Conservation (phyloP, 2,113 vertebrate genomes). For the Lontra canadensis region DNA sequence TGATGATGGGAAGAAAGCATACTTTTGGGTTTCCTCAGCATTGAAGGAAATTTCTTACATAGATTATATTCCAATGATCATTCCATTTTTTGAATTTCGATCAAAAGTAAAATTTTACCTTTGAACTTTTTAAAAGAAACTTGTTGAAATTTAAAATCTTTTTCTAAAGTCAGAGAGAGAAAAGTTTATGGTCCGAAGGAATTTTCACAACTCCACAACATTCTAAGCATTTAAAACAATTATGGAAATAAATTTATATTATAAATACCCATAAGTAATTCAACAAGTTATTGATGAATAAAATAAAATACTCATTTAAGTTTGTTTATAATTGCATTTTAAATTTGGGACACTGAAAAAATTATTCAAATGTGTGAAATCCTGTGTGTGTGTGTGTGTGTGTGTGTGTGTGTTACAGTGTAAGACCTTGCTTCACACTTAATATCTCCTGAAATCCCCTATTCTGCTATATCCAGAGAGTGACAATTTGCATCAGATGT, state of each 20-base stretch:
- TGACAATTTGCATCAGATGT: background rate
- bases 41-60: background rate
- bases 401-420: background rate
- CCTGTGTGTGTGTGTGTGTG: background rate
- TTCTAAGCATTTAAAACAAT: background rate
- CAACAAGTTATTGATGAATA: background rate
- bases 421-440: background rate
- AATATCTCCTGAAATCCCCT: background rate
- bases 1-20: constrained; percentile 45
- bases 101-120: constrained; percentile 48
- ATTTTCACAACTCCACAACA: background rate
- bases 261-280: background rate
- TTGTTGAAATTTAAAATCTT: constrained; percentile 55
- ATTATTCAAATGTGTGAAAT: background rate
- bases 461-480: background rate
- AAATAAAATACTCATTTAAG: background rate
- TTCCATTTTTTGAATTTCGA: constrained; percentile 28
- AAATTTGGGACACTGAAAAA: background rate
- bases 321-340: background rate
- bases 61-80: constrained; percentile 1
- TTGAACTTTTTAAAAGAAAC: constrained; percentile 7
- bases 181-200: constrained; percentile 17
- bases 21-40: background rate
- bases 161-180: constrained; percentile 18
- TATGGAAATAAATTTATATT: background rate